Base-by-base conservation (phyloP, 1,140 invertebrate genomes). In the Bursaphelenchus mucronatus region DNA sequence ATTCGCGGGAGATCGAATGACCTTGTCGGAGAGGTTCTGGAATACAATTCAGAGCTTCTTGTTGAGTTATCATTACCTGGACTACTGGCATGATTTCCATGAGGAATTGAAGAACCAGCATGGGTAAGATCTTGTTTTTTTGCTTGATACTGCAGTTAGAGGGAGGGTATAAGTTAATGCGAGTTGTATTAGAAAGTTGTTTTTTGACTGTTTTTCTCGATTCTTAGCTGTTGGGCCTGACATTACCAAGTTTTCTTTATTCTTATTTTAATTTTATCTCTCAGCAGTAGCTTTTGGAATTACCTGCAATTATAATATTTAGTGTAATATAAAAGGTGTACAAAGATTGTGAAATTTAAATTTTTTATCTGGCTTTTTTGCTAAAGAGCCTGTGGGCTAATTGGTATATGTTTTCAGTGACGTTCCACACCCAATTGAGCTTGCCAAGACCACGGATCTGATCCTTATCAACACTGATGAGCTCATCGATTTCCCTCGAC, bases 381-480 rank as follows among this genome's bases (percentile, higher is more conserved):
- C 30, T n/a, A n/a, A 67, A 5, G 17, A 13, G 7, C 2, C 67
- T 49, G 19, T 19, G 6, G 6, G 6, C 47, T n/a, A n/a, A 49
- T n/a, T 19, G 47, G 1, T 49, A n/a, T 6, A 6, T n/a, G 19
- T 49, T 49, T 49, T 15, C 15, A n/a, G 51, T 53, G 10, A 63
- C 11, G 40, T 63, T 53, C 61, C 61, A 17, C 41, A 63, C 40
- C 9, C 53, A 8, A 13, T 39, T 13, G 49, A 30, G 9, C 19
- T 63, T 51, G 61, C 61, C 21, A 15, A 49, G 6, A 17, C 41
- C 10, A 52, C 61, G 17, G 15, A 49, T 13, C 40, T 63, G 1
- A 44, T 44, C 2, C 13, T 63, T 21, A 21, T 53, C 8, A 63
- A 63, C 50, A 41, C 17, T 40, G 61, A 63, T 41, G 61, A 63